Base-by-base conservation (phyloP, 2,888 invertebrate genomes). In the Phengaris arion region DNA sequence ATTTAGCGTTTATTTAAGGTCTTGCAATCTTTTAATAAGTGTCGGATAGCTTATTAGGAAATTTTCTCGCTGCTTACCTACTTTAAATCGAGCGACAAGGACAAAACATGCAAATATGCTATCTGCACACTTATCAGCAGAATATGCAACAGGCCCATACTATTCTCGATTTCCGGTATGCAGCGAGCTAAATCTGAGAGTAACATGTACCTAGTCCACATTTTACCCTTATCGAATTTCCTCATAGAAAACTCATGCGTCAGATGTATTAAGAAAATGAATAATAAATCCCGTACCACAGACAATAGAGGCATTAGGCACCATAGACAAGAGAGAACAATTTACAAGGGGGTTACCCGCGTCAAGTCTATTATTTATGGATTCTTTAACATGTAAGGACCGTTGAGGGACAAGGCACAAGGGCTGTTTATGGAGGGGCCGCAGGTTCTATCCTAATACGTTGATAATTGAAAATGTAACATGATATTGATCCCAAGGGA, bases 351-450 rank as follows among this genome's bases (percentile, higher is more conserved):
- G 83, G 91, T 91, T 90, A 90, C 83, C 85, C 80, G 83, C 93
- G 93, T 91, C 93, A 92, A 93, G 91, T 93, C 88, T 93, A 93
- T 93, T 93, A 93, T 93, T 93, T 92, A 93, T 92, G 93, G 93
- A 91, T 93, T 93, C 93, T 93, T 93, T 90, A 93, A 93, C 93
- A 93, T 91, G 92, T 92, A 91, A 93, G 93, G 89, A 87, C 87
- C 84, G 82, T 87, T 82, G 87, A 83, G 85, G 85, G 85, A 83
- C 85, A 82, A 85, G 82, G 81, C 80, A 85, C 81, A 80, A 83
- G 82, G 82, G 80, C 80, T 81, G 84, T 84, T 86, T 79, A 74
- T 59, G 52, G 75, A 74, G 76, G 76, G 77, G 79, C 77, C 77
- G 77, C 79, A 80, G 79, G 80, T 80, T 80, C 74, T 76, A 74